These are phyloP conservation scores for Etheostoma cragini DNA, from an alignment of 2,113 vertebrate species.

Conservation along the genomic window DNA sequence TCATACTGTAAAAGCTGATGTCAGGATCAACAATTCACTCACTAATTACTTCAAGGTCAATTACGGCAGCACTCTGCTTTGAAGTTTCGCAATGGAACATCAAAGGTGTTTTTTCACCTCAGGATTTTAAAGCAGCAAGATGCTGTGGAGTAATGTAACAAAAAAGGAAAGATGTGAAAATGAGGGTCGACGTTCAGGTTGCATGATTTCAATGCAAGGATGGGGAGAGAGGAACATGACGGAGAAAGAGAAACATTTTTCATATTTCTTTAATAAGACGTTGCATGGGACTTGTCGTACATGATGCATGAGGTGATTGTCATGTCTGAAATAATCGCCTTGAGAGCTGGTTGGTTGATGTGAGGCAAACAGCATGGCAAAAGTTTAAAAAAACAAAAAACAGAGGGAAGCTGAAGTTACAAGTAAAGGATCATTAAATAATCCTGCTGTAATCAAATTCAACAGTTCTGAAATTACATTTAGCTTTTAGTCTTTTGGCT, in stretches of 20 bases:
- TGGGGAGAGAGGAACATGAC: slow-evolving; percentile 25
- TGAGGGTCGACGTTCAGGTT: slow-evolving; percentile 51
- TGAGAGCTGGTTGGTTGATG: background rate
- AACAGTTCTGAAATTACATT: slow-evolving; percentile 27
- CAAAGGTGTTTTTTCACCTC: slow-evolving; percentile 73
- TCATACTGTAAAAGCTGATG: slow-evolving; percentile 46
- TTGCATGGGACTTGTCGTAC: slow-evolving; percentile 32
- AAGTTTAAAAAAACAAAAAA: background rate
- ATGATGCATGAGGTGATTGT: slow-evolving; percentile 22
- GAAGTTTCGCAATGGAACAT: slow-evolving; percentile 76
- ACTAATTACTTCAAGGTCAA: slow-evolving; percentile 78
- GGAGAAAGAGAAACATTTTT: slow-evolving; percentile 35
- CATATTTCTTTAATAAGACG: slow-evolving; percentile 54
- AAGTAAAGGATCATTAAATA: slow-evolving; percentile 8
- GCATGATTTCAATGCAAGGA: slow-evolving; percentile 42
- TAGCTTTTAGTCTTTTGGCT: slow-evolving; percentile 35
- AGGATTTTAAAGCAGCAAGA: slow-evolving; percentile 75
- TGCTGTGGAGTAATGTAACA: slow-evolving; percentile 57
- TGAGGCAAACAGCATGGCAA: background rate
- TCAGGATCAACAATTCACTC: slow-evolving; percentile 67
- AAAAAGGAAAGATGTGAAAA: slow-evolving; percentile 62
- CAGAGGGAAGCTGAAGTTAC: background rate
- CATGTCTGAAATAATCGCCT: slow-evolving; percentile 15
- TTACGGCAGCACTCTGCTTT: slow-evolving; percentile 71
- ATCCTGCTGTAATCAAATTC: slow-evolving; percentile 23